Evolutionary conservation across 2,113 vertebrate genomes (phyloP), one percentile per base, ranked within the genome.

Genomic region (Camelus bactrianus): DNA sequence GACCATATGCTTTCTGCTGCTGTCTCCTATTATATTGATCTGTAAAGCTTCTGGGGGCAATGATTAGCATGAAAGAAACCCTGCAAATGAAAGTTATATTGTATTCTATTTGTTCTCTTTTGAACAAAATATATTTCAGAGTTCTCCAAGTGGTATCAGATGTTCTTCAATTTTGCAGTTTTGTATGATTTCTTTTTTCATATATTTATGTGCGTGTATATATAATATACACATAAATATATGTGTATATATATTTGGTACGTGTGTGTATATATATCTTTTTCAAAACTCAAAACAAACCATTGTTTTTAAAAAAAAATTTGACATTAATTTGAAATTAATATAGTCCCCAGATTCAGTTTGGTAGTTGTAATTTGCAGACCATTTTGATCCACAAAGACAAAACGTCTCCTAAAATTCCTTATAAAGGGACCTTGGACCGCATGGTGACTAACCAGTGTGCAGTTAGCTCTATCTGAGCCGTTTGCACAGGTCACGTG

Each of bases 21-120:
- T 93, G 64, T 88, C 93, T 98, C 93, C 54, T 97, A 20, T 98
- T 94, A 95, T 84, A 89, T 94, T 95, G 85, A 96, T 98, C 93
- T 94, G 20, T 93, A 90, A 97, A 91, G 62, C 84, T 82, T 97
- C 97, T 97, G 86, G 80, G 65, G 88, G 7, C 87, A 93, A 77
- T 54, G 67, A 94, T 97, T 98, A 98, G 28, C 95, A 65, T 95
- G 92, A 97, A 97, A 94, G 54, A 95, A 96, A 24, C 85, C 67
- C 13, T 89, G 80, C 52, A 93, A 92, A 26, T 92, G 94, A 10
- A 76, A 89, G 70, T 94, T 97, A 69, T 65, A 89, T 76, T 83
- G 54, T 90, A 81, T 69, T 79, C 17, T 97, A 89, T 96, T 98
- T 96, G 64, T 93, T 97, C 90, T 85, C 70, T 96, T 98, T 95